Evolutionary conservation across 1,140 invertebrate species (phyloP).

Genomic region (Hesperophylax magnus): DNA sequence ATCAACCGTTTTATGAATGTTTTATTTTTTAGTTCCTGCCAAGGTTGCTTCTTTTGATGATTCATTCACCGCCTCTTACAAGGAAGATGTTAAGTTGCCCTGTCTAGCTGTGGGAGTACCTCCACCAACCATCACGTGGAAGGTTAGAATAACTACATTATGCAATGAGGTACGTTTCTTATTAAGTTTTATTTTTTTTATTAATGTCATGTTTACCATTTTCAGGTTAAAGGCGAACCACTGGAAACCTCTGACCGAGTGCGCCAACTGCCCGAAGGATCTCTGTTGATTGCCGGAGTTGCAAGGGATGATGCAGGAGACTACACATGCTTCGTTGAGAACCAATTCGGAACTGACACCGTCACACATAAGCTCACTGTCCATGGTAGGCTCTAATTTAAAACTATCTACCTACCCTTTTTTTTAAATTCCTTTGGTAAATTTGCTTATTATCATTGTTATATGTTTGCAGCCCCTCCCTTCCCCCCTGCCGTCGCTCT

Average conservation of each 20-base stretch:
- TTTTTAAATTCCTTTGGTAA: not conserved
- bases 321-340: slow-evolving; percentile 93
- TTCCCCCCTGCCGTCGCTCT: slow-evolving; percentile 86
- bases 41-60: slow-evolving; percentile 95
- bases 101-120: slow-evolving; percentile 93
- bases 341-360: slow-evolving; percentile 92
- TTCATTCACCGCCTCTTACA: slow-evolving; percentile 90
- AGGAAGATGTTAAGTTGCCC: slow-evolving; percentile 91
- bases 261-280: slow-evolving; percentile 88
- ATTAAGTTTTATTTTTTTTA: not conserved
- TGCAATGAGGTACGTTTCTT: not conserved
- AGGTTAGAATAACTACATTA: slow-evolving; percentile 68
- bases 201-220: not conserved
- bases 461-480: slow-evolving; percentile 77
- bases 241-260: slow-evolving; percentile 83
- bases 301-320: slow-evolving; percentile 91
- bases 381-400: slow-evolving; percentile 72
- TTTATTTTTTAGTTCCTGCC: slow-evolving; percentile 80
- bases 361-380: slow-evolving; percentile 93
- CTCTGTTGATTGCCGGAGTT: slow-evolving; percentile 90
- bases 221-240: slow-evolving; percentile 73
- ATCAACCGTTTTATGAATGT: not conserved
- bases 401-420: slow-evolving; percentile 52
- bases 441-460: not conserved
- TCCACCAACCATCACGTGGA: slow-evolving; percentile 90